A percentile compares a stretch with the other conserved stretches of the same genome.
These are phyloP conservation scores for Coregonus suidteri DNA, from an alignment of 2,797 vertebrate genomes.

Conservation along the genomic window DNA sequence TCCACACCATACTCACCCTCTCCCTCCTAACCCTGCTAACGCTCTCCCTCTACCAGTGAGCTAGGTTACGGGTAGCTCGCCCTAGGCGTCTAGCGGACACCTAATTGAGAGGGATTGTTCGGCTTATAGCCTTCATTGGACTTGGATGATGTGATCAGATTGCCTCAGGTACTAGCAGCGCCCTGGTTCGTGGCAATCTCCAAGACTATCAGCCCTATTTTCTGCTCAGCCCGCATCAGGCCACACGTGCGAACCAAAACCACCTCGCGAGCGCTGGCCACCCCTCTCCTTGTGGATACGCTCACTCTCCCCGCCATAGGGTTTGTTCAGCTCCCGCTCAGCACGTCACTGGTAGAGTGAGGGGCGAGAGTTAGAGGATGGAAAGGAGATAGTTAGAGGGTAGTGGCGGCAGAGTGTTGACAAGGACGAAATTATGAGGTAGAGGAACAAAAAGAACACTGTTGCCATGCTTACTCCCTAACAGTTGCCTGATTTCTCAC, in stretches of 20 bases:
- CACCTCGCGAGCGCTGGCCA: no score
- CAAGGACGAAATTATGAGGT: constrained; percentile 29
- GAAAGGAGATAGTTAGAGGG: constrained; percentile 28
- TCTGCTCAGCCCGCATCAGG: constrained; percentile 96
- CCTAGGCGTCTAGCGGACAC: constrained; percentile 92
- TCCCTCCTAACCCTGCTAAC: no score
- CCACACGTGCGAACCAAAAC: no score
- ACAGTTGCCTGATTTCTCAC: background rate
- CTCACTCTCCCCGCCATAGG: constrained; percentile 72
- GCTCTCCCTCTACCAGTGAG: constrained; percentile 59
- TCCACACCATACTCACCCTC: constrained; percentile 8
- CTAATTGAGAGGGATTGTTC: constrained; percentile 96
- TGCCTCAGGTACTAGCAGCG: constrained; percentile 94
- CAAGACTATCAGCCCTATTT: constrained; percentile 97
- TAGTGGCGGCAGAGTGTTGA: constrained; percentile 18
- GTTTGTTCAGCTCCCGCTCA: no score
- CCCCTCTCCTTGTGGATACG: constrained; percentile 71
- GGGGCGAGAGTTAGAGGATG: constrained; percentile 28
- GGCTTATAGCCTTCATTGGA: constrained; percentile 99
- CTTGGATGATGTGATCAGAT: constrained; percentile 99
- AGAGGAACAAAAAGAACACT: constrained; percentile 27
- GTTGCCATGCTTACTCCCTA: background rate
- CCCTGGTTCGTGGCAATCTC: constrained; percentile 99
- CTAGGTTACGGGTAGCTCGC: constrained; percentile 84
- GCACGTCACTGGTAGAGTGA: constrained; percentile 76